These are phyloP conservation scores for Andrena bicolor DNA, from an alignment of 2,888 invertebrate species.

Conservation along the genomic window DNA sequence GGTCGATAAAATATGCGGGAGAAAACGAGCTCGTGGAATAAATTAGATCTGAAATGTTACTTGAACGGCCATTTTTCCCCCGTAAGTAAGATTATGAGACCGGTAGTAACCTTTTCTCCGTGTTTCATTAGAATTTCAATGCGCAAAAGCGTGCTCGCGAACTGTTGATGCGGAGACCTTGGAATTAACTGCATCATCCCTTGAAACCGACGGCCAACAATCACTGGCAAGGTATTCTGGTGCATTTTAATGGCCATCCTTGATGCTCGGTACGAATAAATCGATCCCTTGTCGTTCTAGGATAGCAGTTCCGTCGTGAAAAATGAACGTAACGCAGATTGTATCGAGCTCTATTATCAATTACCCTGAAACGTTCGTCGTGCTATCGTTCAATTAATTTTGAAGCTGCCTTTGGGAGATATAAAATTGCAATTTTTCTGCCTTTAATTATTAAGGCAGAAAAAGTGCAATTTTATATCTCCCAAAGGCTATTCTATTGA, in stretches of 20 bases:
- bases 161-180: conserved; percentile 6
- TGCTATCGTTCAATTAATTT: background rate
- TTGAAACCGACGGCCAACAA: conserved; percentile 5
- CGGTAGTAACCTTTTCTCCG: background rate
- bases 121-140: background rate
- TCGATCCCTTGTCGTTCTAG: conserved; percentile 26
- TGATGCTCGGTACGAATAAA: conserved; percentile 26
- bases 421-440: too few relatives aligned
- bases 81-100: background rate
- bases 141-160: background rate
- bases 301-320: conserved; percentile 27
- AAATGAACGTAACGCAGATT: background rate
- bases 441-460: too few relatives aligned
- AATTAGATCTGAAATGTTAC: background rate
- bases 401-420: background rate
- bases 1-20: background rate
- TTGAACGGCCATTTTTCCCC: background rate
- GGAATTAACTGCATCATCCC: conserved; percentile 18
- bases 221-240: conserved; percentile 13
- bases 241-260: conserved; percentile 37
- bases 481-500: too few relatives aligned
- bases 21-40: background rate
- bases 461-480: too few relatives aligned
- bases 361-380: background rate
- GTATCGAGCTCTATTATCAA: background rate